Evolutionary conservation across 53 echinoderm and acorn worm genomes (phyloP).

Genomic region (Crossaster papposus): DNA sequence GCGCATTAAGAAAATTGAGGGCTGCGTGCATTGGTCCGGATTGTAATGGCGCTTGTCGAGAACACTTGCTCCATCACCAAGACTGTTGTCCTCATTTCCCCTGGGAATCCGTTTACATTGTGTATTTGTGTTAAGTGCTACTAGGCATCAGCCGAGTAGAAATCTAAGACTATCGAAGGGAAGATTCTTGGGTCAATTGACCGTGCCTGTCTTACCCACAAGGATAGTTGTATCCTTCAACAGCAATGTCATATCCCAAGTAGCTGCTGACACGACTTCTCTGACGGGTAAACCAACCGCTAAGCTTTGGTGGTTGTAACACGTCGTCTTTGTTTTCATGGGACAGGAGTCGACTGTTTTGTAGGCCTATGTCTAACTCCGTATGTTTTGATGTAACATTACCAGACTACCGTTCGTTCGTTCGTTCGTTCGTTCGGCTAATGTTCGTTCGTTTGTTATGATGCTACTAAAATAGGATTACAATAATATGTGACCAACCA

Average conservation of each 20-base stretch:
- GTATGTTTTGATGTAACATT: no score
- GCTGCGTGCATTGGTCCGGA: constrained; percentile 1
- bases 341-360: no score
- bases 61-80: background rate
- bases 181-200: background rate
- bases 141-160: background rate
- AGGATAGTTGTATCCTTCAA: constrained; percentile 16
- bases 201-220: background rate
- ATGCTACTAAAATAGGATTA: no score
- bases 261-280: background rate
- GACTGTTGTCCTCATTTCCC: constrained; percentile 24
- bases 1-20: constrained; percentile 62
- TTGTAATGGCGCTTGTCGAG: constrained; percentile 27
- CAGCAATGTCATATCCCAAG: constrained; percentile 17
- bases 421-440: no score
- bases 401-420: no score
- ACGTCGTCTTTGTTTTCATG: background rate
- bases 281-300: constrained; percentile 6
- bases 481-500: no score
- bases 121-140: background rate
- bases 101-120: background rate
- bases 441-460: no score
- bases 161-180: constrained; percentile 16
- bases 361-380: no score
- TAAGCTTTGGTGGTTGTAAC: no score